Conservation (phyloP, 2,888 invertebrate genomes). For the Zygothrica quintamaculata region DNA sequence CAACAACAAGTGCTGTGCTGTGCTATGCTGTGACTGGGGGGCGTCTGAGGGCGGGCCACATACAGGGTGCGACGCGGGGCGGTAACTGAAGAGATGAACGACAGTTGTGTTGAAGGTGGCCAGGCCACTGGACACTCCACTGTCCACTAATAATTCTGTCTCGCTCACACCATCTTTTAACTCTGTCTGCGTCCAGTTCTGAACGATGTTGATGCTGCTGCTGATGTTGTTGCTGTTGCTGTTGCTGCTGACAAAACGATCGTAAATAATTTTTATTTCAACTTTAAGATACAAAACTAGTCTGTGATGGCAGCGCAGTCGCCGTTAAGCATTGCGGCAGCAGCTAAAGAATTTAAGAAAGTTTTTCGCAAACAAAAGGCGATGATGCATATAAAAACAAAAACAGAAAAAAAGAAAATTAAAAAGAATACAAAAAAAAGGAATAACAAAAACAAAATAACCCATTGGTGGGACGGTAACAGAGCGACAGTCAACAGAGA, state of each 20-base stretch:
- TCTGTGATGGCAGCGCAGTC: slow-evolving; percentile 62
- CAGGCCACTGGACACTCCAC: slow-evolving; percentile 57
- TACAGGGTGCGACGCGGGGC: slow-evolving; percentile 20
- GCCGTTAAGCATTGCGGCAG: slow-evolving; percentile 24
- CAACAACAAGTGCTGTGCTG: slow-evolving; percentile 16
- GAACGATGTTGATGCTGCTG: slow-evolving; percentile 50
- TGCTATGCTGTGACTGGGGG: slow-evolving; percentile 28
- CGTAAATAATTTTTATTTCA: slow-evolving; percentile 84
- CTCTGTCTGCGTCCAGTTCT: slow-evolving; percentile 63
- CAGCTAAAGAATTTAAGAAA: slow-evolving; percentile 77
- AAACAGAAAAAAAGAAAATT: slow-evolving; percentile 21
- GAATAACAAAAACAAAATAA: slow-evolving; percentile 26
- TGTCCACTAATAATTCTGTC: slow-evolving; percentile 7
- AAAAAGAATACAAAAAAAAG: neutral
- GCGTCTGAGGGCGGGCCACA: slow-evolving; percentile 18
- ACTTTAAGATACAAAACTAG: slow-evolving; percentile 79
- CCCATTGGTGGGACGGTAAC: slow-evolving; percentile 5
- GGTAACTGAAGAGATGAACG: slow-evolving; percentile 45
- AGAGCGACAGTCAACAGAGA: slow-evolving; percentile 23
- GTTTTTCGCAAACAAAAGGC: slow-evolving; percentile 80
- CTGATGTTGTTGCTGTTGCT: slow-evolving; percentile 42
- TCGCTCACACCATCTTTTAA: neutral
- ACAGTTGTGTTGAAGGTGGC: slow-evolving; percentile 70
- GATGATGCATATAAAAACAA: slow-evolving; percentile 63
- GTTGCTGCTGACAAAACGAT: slow-evolving; percentile 81